A percentile compares a stretch with the other conserved stretches of the same genome.
Conservation (phyloP, 2,113 vertebrate species). For the Xenopus tropicalis region DNA sequence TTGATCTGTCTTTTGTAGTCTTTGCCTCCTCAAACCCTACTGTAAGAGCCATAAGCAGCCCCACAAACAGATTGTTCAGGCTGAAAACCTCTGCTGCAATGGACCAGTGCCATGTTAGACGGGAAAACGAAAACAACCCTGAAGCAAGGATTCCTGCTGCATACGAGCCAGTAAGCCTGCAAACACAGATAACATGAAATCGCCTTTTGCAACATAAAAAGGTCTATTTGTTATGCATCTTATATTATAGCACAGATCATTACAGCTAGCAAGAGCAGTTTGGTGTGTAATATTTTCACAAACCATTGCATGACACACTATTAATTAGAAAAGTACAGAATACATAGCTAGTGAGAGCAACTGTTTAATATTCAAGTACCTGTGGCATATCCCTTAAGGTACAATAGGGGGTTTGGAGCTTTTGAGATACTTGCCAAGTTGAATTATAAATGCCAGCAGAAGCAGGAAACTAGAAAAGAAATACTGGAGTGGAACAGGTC, state of each 20-base stretch:
- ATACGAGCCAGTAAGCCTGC: slow-evolving; percentile 83
- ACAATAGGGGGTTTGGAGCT: slow-evolving; percentile 18
- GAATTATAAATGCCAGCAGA: slow-evolving; percentile 12
- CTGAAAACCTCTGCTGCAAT: slow-evolving; percentile 92
- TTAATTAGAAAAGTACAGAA: slow-evolving; percentile 31
- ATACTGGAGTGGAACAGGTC: slow-evolving; percentile 14
- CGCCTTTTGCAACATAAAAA: slow-evolving; percentile 67
- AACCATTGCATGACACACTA: slow-evolving; percentile 19
- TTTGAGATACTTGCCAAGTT: slow-evolving; percentile 16
- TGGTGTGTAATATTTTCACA: slow-evolving; percentile 29
- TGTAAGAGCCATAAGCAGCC: slow-evolving; percentile 81
- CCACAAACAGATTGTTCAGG: slow-evolving; percentile 95
- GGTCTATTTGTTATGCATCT: slow-evolving; percentile 62
- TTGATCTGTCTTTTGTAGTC: slow-evolving; percentile 74
- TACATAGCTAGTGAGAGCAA: slow-evolving; percentile 16
- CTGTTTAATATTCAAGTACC: slow-evolving; percentile 16
- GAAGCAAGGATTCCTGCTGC: slow-evolving; percentile 88
- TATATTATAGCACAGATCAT: slow-evolving; percentile 51
- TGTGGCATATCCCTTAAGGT: slow-evolving; percentile 14
- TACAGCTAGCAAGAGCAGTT: slow-evolving; percentile 55
- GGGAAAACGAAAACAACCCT: slow-evolving; percentile 88
- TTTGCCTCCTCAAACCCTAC: slow-evolving; percentile 76
- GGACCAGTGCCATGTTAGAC: slow-evolving; percentile 96
- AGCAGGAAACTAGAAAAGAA: slow-evolving; percentile 17
- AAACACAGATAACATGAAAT: slow-evolving; percentile 78